Evolutionary conservation across 1,140 invertebrate species (phyloP), one percentile per base, ranked within the genome.

Genomic region (Brachionus koreanus): DNA sequence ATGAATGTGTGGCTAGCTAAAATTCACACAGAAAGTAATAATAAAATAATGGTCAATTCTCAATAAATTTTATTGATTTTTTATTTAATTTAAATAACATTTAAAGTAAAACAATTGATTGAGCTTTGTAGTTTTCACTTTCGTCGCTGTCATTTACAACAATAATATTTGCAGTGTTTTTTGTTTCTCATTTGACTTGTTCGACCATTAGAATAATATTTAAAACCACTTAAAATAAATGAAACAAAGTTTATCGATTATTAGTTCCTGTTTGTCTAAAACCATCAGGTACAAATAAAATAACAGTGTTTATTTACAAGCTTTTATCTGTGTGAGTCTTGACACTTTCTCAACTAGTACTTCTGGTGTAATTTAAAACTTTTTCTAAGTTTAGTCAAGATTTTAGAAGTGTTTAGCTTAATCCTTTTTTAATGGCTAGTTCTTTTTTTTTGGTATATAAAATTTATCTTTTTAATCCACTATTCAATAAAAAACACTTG

Each of bases 221-320:
- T 69, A 69, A 69, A 37, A 16, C 29, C 37, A 69, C 37, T 69
- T 33, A 65, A 65, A 65, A 65, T 65, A 65, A 65, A 65, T 33
- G 33, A 33, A 37, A 57, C n/a, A 57, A 25, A 33, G 25, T 65
- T 37, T 33, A 65, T 65, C 63, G 33, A 65, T 65, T 65, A 65
- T 65, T 65, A 33, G 10, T 65, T 65, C 63, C 63, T 65, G 63
- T 65, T 65, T 65, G 63, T 65, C 33, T 65, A 65, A 69, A 69
- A 69, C 33, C 65, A 69, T 37, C 65, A 69, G 65, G 65, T 69
- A 69, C 65, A 69, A 69, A n/a, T 23, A 69, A 69, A 69, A 69
- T 16, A 69, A 69, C 29, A 69, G n/a, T 33, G 25, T 33, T 33
- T 65, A 65, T 65, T 65, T 65, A 33, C 33, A 33, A 69, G 33